Evolutionary conservation across 1,140 invertebrate species (phyloP).

Genomic region (Tetramorium simillimum): DNA sequence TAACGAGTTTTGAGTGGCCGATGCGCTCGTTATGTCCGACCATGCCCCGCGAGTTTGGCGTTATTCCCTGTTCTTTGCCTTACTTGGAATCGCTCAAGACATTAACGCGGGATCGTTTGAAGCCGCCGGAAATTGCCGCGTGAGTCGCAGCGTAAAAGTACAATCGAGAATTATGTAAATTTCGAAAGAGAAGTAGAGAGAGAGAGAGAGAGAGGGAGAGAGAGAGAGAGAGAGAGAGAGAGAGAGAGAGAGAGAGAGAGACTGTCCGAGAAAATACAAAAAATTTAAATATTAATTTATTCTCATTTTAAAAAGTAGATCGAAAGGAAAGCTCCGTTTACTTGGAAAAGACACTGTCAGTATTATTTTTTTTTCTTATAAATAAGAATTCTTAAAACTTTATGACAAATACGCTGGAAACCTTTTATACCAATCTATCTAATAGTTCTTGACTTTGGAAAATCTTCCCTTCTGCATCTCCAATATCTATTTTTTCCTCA

Average conservation of each 20-base stretch:
- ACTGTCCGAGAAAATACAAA: neutral
- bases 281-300: neutral
- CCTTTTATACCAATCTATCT: neutral
- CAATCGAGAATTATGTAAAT: slow-evolving; percentile 33
- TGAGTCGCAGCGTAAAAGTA: neutral
- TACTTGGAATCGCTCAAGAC: slow-evolving; percentile 18
- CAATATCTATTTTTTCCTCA: slow-evolving; percentile 23
- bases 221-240: neutral
- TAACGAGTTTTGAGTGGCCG: slow-evolving; percentile 79
- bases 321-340: neutral
- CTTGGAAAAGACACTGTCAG: neutral
- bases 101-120: slow-evolving; percentile 52
- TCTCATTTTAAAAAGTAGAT: neutral
- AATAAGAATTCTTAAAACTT: slow-evolving; percentile 4
- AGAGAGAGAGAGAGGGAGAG: neutral
- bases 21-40: slow-evolving; percentile 68
- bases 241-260: neutral
- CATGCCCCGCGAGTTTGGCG: neutral
- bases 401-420: neutral
- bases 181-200: no score
- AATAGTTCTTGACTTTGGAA: slow-evolving; percentile 2
- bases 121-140: neutral
- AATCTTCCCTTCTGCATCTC: neutral
- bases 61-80: slow-evolving; percentile 6
- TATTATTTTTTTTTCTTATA: neutral